A percentile compares a stretch with the other conserved stretches of the same genome.
Conservation (phyloP, 1,140 invertebrate species). For the Lycorma delicatula region DNA sequence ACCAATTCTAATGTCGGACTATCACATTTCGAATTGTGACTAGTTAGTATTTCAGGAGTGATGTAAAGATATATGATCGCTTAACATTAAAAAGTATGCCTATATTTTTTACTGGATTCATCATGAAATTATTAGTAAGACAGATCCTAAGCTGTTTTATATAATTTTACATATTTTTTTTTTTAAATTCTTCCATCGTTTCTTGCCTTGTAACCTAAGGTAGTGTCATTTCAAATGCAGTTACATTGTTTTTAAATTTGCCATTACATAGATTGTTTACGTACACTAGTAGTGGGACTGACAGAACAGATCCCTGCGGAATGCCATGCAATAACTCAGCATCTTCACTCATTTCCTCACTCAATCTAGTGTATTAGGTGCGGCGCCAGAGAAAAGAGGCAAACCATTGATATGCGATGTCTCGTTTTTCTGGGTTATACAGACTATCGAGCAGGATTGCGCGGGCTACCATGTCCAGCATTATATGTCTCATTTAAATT, state of each 20-base stretch:
- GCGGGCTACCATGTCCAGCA: conserved; percentile 17
- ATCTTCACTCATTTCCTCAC: neutral
- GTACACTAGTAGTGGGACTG: neutral
- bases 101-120: neutral
- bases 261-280: neutral
- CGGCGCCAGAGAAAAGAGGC: conserved; percentile 18
- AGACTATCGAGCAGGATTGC: conserved; percentile 21
- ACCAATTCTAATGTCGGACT: neutral
- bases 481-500: no score
- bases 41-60: no score
- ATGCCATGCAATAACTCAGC: neutral
- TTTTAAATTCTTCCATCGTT: neutral
- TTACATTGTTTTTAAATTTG: neutral
- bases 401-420: conserved; percentile 19
- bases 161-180: neutral
- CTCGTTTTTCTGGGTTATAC: conserved; percentile 21
- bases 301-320: conserved; percentile 2
- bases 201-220: neutral
- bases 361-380: conserved; percentile 1
- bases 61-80: no score
- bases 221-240: no score
- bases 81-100: neutral
- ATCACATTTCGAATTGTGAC: neutral
- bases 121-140: neutral
- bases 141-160: neutral